Evolutionary conservation across 2,113 vertebrate species (phyloP), one percentile per base, ranked within the genome.

Genomic region (Caracal caracal): DNA sequence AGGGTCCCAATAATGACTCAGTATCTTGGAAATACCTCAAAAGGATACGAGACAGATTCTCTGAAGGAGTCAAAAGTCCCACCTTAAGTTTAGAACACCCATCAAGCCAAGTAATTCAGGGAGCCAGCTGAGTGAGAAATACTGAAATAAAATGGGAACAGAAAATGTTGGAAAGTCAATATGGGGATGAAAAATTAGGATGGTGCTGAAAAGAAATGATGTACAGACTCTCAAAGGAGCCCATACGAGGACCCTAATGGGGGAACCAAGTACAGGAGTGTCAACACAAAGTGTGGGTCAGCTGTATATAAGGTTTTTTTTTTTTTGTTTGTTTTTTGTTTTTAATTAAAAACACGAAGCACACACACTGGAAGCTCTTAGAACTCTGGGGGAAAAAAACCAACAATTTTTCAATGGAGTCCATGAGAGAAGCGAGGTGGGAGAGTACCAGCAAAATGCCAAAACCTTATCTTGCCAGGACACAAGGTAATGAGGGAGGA

Each of bases 391-490:
- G 56, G 15, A 16, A 83, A 63, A 87, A 90, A 94, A 88, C 51
- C 84, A 91, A 85, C 13, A 16, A 80, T 61, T 97, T 90, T 92
- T 88, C 92, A 88, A 11, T 56, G 71, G 56, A 71, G 87, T 47
- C 83, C 68, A 16, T 0, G 10, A 95, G 71, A 90, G 49, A 82
- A 94, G 49, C 22, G 26, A 88, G 88, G 51, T 68, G 51, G 12
- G 24, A 88, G 87, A 85, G 37, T 10, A 61, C 5, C 9, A 4
- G 8, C 53, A 40, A 73, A 94, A 85, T 22, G 81, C 70, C 88
- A 94, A 93, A 85, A 56, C 30, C 95, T 97, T 97, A 97, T 97
- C 95, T 96, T 94, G 65, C 80, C 4, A 24, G 81, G 90, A 96
- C 98, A 97, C 85, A 65, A 96, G 96, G 90, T 82, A 96, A 80